Evolutionary conservation across 2,888 invertebrate genomes (phyloP).

Genomic region (Sicus ferrugineus): DNA sequence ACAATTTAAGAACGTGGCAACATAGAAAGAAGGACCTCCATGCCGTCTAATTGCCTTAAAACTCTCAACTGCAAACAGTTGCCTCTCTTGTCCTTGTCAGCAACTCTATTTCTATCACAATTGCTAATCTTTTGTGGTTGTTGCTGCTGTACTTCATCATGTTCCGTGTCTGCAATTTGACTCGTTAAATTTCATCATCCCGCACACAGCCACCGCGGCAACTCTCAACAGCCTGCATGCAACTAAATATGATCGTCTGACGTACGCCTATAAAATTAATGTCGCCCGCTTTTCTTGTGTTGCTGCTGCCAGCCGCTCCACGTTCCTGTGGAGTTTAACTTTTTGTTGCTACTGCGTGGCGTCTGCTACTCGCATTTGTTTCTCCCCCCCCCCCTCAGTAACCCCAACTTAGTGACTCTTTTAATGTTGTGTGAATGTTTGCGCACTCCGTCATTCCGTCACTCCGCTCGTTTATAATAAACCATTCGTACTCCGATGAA

Average conservation of each 20-base stretch:
- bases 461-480: constrained; percentile 19
- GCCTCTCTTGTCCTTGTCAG: constrained; percentile 53
- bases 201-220: not conserved
- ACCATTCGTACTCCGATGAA: constrained; percentile 26
- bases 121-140: not conserved
- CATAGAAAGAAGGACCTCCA: not conserved
- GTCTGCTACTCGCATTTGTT: too few species aligned
- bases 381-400: too few species aligned
- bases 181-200: not conserved
- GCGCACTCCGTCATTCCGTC: not conserved
- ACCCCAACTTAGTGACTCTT: constrained; percentile 6
- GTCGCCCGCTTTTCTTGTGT: constrained; percentile 45
- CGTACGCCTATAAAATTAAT: constrained; percentile 51
- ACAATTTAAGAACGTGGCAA: constrained; percentile 12
- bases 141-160: constrained; percentile 7
- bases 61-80: constrained; percentile 57
- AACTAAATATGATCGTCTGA: not conserved
- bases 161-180: constrained; percentile 5
- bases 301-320: constrained; percentile 1
- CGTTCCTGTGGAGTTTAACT: too few species aligned
- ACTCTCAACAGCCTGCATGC: too few species aligned
- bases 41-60: constrained; percentile 5
- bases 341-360: too few species aligned
- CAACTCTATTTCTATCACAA: constrained; percentile 27
- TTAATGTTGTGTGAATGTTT: not conserved